Percentiles rank a stretch among this genome's conserved stretches.
Evolutionary conservation across 2,797 vertebrate species (phyloP).

Genomic region (Sebastolobus alascanus): DNA sequence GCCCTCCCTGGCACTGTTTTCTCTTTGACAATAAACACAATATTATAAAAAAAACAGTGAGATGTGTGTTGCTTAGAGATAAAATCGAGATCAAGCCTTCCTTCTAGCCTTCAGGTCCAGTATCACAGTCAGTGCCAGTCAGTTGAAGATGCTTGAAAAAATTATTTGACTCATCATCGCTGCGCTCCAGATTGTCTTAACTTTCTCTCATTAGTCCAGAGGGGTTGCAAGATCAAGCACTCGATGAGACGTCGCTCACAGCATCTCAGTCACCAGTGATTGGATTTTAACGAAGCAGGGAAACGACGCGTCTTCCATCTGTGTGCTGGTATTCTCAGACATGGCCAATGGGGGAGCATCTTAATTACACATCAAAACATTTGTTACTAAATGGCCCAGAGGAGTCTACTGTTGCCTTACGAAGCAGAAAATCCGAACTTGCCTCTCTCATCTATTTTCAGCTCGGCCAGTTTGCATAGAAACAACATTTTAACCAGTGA

Average conservation of each 20-base stretch:
- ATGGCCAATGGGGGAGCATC: not conserved
- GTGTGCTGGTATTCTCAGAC: slow-evolving; percentile 30
- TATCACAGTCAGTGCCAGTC: not conserved
- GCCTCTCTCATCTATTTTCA: not conserved
- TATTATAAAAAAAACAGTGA: slow-evolving; percentile 1
- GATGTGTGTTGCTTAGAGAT: slow-evolving; percentile 9
- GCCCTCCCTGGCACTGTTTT: not conserved
- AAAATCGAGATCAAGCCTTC: not conserved
- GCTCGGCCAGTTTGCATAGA: not conserved
- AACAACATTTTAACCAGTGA: not conserved
- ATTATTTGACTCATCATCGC: slow-evolving; percentile 39
- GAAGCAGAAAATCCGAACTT: slow-evolving; percentile 8
- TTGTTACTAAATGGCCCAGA: slow-evolving; percentile 18
- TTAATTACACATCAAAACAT: slow-evolving; percentile 46
- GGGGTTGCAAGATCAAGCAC: slow-evolving; percentile 6
- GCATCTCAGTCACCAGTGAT: slow-evolving; percentile 18
- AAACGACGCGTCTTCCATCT: slow-evolving; percentile 10
- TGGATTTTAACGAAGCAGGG: slow-evolving; percentile 27
- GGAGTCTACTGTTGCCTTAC: not conserved
- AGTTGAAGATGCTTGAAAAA: slow-evolving; percentile 26
- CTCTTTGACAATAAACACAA: slow-evolving; percentile 5
- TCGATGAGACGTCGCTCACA: slow-evolving; percentile 23
- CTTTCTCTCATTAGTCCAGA: slow-evolving; percentile 37
- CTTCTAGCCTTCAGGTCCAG: not conserved
- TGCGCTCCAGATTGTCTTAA: slow-evolving; percentile 33